phyloP scores from a whole-genome alignment of 2,888 invertebrate species.

The Priocnemis perturbator region DNA sequence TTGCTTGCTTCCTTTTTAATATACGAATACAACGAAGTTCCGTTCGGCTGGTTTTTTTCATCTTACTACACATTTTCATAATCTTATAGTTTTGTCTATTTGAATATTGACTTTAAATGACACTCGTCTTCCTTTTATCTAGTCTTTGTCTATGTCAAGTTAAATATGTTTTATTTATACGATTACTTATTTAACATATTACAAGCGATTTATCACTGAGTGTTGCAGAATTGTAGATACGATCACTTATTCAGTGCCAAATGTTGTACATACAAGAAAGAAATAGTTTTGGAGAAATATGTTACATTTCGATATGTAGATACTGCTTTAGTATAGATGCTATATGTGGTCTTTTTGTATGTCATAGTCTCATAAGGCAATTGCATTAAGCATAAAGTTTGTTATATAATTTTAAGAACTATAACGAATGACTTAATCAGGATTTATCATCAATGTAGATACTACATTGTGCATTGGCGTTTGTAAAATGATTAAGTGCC shows the following conservation, averaged over 20 bases:
- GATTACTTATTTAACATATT: background rate
- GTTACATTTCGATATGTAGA: constrained; percentile 1
- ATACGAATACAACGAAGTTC: background rate
- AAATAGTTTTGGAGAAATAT: no score
- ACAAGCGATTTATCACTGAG: no score
- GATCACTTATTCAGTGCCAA: no score
- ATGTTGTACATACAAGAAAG: no score
- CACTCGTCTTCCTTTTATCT: background rate
- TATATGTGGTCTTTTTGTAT: constrained; percentile 3
- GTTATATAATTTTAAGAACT: background rate
- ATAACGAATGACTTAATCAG: background rate
- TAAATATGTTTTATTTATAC: constrained; percentile 34
- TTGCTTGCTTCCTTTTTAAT: no score
- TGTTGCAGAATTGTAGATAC: no score
- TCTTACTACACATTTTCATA: background rate
- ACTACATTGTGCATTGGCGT: constrained; percentile 49
- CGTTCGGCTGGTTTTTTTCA: background rate
- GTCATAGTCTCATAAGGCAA: background rate
- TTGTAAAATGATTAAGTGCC: constrained; percentile 59
- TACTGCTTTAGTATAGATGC: constrained; percentile 30
- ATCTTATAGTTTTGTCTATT: background rate
- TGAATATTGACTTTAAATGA: background rate
- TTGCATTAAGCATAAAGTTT: background rate
- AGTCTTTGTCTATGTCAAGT: background rate
- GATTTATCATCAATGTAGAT: constrained; percentile 5